A percentile compares a stretch with the other conserved stretches of the same genome.
phyloP scores from a whole-genome alignment of 2,797 vertebrate genomes.

The Sus cebifrons region DNA sequence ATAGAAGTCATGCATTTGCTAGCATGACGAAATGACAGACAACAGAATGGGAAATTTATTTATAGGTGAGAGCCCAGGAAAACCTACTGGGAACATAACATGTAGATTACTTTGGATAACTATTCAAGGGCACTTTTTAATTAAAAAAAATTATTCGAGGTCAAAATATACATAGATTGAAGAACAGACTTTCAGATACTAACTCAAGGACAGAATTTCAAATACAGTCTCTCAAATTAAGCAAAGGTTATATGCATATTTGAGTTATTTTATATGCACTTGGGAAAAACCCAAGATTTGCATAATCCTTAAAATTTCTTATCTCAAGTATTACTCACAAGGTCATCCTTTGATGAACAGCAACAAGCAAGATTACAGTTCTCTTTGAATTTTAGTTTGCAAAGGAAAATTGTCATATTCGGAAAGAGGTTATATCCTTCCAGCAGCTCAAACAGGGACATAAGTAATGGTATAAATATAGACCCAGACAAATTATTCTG shows the following conservation, averaged over 20 bases:
- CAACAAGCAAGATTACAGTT: conserved; percentile 41
- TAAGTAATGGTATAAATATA: conserved; percentile 44
- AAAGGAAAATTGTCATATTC: conserved; percentile 65
- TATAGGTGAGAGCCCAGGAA: conserved; percentile 21
- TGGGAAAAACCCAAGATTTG: conserved; percentile 44
- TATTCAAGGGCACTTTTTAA: conserved; percentile 51
- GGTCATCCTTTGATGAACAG: conserved; percentile 67
- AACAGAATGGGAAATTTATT: conserved; percentile 43
- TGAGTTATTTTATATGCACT: conserved; percentile 58
- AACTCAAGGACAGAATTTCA: conserved; percentile 73
- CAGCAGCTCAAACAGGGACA: not conserved
- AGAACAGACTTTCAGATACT: conserved; percentile 52
- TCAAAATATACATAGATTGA: conserved; percentile 46
- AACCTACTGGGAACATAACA: not conserved
- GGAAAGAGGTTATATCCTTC: conserved; percentile 51
- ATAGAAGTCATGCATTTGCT: not conserved
- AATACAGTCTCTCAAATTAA: conserved; percentile 21
- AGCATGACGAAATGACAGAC: not conserved
- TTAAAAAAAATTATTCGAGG: conserved; percentile 45
- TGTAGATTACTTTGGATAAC: conserved; percentile 1
- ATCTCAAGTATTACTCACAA: conserved; percentile 64
- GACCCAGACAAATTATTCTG: not conserved
- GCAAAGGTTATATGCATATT: conserved; percentile 44
- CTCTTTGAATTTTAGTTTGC: conserved; percentile 70
- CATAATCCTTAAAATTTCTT: conserved; percentile 49